Percentiles rank a stretch among this genome's conserved stretches.
These are phyloP conservation scores for Auanema freiburgensis DNA, from an alignment of 2,888 invertebrate genomes.

Conservation along the genomic window DNA sequence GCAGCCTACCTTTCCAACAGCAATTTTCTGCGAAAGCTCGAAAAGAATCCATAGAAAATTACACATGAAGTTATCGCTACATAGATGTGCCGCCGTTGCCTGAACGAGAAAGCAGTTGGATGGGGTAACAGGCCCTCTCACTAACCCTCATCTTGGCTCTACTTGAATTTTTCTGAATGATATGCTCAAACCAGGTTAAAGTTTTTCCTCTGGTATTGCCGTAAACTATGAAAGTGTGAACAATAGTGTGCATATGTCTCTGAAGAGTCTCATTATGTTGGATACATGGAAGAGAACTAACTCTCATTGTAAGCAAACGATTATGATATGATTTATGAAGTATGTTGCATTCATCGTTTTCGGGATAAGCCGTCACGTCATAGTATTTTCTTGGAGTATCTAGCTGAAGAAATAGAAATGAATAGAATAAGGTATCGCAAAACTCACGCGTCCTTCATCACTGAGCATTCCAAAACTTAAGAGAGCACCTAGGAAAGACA, in stretches of 20 bases:
- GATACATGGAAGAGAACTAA: too few species aligned
- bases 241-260: neutral
- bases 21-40: conserved; percentile 82
- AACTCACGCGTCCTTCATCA: conserved; percentile 77
- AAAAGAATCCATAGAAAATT: conserved; percentile 89
- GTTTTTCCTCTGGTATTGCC: neutral
- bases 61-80: conserved; percentile 80
- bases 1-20: conserved; percentile 74
- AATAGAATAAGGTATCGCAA: neutral
- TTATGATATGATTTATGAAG: too few species aligned
- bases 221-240: neutral
- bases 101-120: too few species aligned
- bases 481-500: conserved; percentile 88
- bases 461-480: conserved; percentile 87
- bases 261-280: too few species aligned
- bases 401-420: neutral
- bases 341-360: too few species aligned
- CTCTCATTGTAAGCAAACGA: too few species aligned
- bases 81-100: neutral
- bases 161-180: neutral
- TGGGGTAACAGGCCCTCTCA: neutral
- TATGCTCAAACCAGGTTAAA: neutral
- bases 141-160: conserved; percentile 9
- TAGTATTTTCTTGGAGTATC: neutral
- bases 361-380: neutral